Percentiles rank a stretch among this genome's conserved stretches.
Evolutionary conservation across 2,113 vertebrate species (phyloP).

Genomic region (Dermatemys mawii): DNA sequence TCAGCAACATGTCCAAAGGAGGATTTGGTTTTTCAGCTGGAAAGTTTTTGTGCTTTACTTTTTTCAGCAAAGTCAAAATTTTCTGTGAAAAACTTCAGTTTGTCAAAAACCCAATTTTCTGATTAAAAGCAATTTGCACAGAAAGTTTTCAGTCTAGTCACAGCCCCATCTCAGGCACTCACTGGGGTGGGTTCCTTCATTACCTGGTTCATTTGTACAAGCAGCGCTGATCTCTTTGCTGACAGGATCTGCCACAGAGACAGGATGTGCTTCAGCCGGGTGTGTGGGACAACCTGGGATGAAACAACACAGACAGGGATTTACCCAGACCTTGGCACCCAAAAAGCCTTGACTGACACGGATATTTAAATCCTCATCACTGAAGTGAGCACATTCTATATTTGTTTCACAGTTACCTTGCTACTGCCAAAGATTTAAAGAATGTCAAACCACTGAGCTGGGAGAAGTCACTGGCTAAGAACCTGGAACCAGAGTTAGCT

Average conservation of each 20-base stretch:
- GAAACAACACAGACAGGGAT: neutral
- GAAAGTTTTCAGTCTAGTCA: neutral
- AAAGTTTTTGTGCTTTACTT: neutral
- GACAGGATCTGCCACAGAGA: neutral
- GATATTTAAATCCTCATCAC: neutral
- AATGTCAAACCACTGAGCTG: neutral
- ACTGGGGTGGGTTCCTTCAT: neutral
- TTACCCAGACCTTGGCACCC: neutral
- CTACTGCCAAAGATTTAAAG: neutral
- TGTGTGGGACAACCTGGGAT: neutral
- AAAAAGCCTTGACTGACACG: neutral
- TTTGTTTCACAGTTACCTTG: neutral
- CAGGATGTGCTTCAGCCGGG: neutral
- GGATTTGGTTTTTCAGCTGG: neutral
- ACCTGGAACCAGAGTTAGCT: neutral
- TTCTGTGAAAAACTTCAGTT: neutral
- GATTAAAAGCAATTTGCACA: neutral
- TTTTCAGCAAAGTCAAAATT: neutral
- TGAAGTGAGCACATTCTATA: neutral
- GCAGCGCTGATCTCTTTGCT: neutral
- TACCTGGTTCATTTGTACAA: slow-evolving; percentile 36
- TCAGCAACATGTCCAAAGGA: neutral
- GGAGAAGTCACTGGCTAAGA: neutral
- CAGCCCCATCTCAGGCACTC: neutral
- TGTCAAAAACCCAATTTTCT: neutral